Evolutionary conservation across 2,113 vertebrate genomes (phyloP).

Genomic region (Canis aureus): DNA sequence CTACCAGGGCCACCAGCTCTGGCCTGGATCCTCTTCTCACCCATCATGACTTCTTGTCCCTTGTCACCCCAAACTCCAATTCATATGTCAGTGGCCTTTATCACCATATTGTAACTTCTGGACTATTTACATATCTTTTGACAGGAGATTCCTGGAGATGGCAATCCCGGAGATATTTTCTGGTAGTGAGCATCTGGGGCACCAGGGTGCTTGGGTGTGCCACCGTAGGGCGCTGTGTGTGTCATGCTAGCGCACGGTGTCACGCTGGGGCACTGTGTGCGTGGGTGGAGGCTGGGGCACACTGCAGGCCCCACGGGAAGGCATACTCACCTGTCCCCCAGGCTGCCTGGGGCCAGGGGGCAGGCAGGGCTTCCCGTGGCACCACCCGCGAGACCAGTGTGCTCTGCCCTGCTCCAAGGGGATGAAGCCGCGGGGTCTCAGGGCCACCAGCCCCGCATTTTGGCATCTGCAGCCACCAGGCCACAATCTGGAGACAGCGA

Average conservation of each 20-base stretch:
- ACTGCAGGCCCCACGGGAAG: background rate
- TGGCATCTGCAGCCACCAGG: background rate
- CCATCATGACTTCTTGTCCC: background rate
- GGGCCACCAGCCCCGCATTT: background rate
- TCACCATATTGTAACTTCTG: background rate
- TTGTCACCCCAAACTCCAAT: background rate
- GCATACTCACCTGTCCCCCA: background rate
- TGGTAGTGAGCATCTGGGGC: too few species aligned
- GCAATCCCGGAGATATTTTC: background rate
- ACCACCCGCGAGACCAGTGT: background rate
- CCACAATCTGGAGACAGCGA: background rate
- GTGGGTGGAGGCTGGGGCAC: too few species aligned
- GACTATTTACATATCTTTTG: background rate
- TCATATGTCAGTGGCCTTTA: background rate
- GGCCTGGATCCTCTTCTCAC: background rate
- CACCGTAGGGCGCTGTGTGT: background rate
- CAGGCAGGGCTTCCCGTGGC: background rate
- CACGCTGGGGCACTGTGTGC: background rate
- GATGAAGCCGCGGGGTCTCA: fast-evolving
- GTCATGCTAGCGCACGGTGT: too few species aligned
- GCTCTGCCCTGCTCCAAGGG: background rate
- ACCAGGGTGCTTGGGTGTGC: fast-evolving
- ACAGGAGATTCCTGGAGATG: background rate
- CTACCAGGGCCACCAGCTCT: background rate
- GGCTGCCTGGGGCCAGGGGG: background rate